A percentile compares a stretch with the other conserved stretches of the same genome.
Conservation (phyloP, 2,113 vertebrate species). For the Lethenteron reissneri region DNA sequence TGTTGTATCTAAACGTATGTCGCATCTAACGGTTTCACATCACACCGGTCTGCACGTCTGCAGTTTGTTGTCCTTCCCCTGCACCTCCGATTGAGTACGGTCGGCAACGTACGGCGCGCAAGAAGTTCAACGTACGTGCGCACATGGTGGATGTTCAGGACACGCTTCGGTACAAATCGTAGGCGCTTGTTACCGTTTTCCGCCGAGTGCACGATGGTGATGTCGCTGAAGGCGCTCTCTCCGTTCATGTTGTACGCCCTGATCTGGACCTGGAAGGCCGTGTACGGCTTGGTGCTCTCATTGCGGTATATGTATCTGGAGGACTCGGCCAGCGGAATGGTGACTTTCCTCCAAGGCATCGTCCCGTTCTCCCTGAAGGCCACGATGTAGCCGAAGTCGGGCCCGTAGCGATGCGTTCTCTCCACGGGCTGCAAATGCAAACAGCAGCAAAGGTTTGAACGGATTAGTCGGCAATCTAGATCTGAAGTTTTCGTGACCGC, state of each 20-base stretch:
- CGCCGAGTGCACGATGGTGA: not conserved
- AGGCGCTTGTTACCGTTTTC: not conserved
- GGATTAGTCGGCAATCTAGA: no score
- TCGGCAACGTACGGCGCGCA: no score
- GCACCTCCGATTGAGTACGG: no score
- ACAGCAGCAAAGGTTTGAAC: no score
- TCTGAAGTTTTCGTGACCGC: no score
- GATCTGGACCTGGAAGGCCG: constrained; percentile 3
- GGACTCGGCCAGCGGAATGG: not conserved
- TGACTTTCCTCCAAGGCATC: not conserved
- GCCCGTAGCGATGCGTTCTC: not conserved
- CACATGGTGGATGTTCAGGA: no score
- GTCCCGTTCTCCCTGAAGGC: not conserved
- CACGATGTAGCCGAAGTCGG: constrained; percentile 2
- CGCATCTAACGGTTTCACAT: no score
- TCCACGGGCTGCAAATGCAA: not conserved
- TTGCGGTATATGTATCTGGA: not conserved
- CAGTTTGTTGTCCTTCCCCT: no score
- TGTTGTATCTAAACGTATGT: no score
- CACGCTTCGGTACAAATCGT: no score
- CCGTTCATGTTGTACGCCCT: constrained; percentile 2
- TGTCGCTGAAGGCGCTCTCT: constrained; percentile 1
- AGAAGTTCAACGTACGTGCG: no score
- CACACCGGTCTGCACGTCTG: no score
- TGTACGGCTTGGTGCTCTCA: not conserved